phyloP scores from a whole-genome alignment of 92 coral and sea anemone genomes.

The Paramuricea clavata region DNA sequence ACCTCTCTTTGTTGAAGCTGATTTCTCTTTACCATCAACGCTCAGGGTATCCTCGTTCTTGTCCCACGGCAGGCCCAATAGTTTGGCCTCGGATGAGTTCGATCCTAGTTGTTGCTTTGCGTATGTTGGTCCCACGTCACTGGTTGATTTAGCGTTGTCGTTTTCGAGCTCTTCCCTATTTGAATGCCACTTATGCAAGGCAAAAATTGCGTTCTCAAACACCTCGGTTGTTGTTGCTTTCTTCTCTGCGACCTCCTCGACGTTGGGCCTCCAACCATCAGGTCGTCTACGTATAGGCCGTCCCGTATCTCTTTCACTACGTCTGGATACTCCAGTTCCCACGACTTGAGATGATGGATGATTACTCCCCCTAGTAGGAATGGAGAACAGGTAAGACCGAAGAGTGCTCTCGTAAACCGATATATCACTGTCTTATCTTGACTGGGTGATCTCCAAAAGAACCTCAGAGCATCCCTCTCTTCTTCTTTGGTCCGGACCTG shows the following conservation, averaged over 20 bases:
- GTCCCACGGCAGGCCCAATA: slow-evolving; percentile 55
- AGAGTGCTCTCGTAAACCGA: slow-evolving; percentile 15
- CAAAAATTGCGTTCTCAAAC: slow-evolving; percentile 39
- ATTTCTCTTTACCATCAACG: slow-evolving; percentile 12
- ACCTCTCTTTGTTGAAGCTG: slow-evolving; percentile 42
- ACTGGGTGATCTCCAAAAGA: too few species aligned
- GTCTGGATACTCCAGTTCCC: slow-evolving; percentile 21
- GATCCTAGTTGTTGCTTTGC: slow-evolving; percentile 42
- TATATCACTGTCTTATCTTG: too few species aligned
- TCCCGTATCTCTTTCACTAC: slow-evolving; percentile 13
- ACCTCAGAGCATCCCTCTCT: slow-evolving; percentile 21
- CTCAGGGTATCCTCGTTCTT: slow-evolving; percentile 39
- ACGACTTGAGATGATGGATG: neutral
- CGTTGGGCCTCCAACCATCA: neutral
- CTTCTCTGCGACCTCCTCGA: neutral
- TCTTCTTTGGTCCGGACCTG: slow-evolving; percentile 23
- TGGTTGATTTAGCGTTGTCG: too few species aligned
- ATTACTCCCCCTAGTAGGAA: slow-evolving; percentile 32
- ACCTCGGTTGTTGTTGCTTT: neutral
- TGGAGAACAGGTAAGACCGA: slow-evolving; percentile 36
- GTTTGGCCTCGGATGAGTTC: slow-evolving; percentile 37
- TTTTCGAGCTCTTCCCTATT: neutral
- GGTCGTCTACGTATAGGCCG: slow-evolving; percentile 9
- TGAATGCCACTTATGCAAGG: slow-evolving; percentile 26
- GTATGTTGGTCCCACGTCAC: too few species aligned